phyloP scores from a whole-genome alignment of 2,888 invertebrate species.

The Lepidochrysops patricia region DNA sequence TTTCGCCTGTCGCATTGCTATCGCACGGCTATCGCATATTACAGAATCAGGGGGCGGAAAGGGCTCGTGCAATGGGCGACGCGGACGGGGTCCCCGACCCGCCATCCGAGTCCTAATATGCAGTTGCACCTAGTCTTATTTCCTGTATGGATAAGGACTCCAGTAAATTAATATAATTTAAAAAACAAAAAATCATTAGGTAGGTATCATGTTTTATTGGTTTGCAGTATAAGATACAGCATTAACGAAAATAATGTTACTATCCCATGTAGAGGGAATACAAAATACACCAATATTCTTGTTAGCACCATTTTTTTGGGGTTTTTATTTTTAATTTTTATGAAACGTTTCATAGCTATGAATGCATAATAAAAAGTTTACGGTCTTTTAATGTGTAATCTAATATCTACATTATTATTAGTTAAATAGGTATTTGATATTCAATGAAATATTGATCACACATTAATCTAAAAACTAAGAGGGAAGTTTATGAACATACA shows the following conservation, averaged over 20 bases:
- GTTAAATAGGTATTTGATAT: conserved; percentile 40
- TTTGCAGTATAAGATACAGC: conserved; percentile 64
- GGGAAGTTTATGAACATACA: conserved; percentile 33
- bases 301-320: conserved; percentile 70
- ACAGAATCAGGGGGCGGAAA: too few relatives aligned
- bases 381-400: conserved; percentile 53
- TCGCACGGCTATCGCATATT: too few relatives aligned
- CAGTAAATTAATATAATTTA: too few relatives aligned
- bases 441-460: conserved; percentile 36
- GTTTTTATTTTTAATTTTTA: conserved; percentile 44
- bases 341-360: conserved; percentile 58
- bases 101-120: too few relatives aligned
- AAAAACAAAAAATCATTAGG: conserved; percentile 37
- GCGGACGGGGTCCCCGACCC: too few relatives aligned
- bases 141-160: too few relatives aligned
- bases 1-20: background rate
- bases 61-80: too few relatives aligned
- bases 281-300: conserved; percentile 60
- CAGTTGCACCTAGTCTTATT: too few relatives aligned
- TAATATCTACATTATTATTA: conserved; percentile 40
- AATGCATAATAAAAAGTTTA: conserved; percentile 57
- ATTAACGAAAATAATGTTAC: conserved; percentile 53
- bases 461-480: conserved; percentile 42
- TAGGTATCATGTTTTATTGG: conserved; percentile 45
- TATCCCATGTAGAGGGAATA: conserved; percentile 52